Base-by-base conservation (phyloP, 2,888 invertebrate species). In the Argyresthia goedartella region DNA sequence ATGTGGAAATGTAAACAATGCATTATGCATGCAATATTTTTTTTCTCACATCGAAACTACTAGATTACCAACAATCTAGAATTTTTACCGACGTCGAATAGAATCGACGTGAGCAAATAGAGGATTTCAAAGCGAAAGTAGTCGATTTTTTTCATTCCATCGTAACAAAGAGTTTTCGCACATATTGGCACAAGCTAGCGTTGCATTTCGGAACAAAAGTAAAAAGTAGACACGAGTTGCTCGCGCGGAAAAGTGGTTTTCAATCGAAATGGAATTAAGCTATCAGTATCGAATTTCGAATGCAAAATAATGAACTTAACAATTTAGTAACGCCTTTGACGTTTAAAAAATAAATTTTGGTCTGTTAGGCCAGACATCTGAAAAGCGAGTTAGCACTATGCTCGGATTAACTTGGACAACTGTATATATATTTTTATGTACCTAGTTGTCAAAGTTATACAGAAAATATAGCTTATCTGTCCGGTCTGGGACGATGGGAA, bases 181-280 rank as follows among this genome's bases (percentile, higher is more conserved):
- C 25, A 50, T 41, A 50, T 50, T 44, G 50, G 25, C 14, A 33
- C 43, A 34, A 35, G 41, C 50, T 25, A 43, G 41, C 50, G 41
- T 14, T 43, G 42, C 50, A 35, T 50, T 43, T 25, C 43, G 34
- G n/a, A 51, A 51, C n/a, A 46, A 36, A 33, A 45, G 11, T 11
- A 51, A 51, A 51, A 51, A 51, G 11, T 36, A 16, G 36, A 16
- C 34, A 9, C 9, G 45, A 16, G 15, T 36, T 36, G 51, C 25
- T 46, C 25, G 25, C 35, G 36, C 39, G 45, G 36, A 39, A 51
- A 51, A 51, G 51, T 51, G 51, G 51, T 45, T 50, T 50, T 43
- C 44, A 50, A 50, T 50, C 43, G 44, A 43, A 50, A 13, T 44
- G 34, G 34, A 44, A 10, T 25, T 41, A 49, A 41, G 49, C 49